These are phyloP conservation scores for Calosoma granatense DNA, from an alignment of 1,140 invertebrate species.

Conservation along the genomic window DNA sequence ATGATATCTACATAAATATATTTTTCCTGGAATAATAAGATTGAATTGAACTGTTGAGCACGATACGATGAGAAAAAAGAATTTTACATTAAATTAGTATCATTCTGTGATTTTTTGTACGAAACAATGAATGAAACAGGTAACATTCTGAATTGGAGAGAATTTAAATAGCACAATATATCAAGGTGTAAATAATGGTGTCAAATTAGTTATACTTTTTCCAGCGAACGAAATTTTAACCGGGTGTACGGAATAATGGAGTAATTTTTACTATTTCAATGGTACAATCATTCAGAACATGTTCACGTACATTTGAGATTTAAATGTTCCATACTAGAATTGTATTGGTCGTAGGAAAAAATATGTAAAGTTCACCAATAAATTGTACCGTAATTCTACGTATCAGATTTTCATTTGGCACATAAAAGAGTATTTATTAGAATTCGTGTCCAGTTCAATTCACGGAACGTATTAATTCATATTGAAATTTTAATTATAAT, in stretches of 20 bases:
- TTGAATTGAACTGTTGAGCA: too few species aligned
- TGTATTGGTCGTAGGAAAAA: background rate
- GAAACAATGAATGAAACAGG: too few species aligned
- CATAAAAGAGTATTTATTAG: background rate
- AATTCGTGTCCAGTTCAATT: background rate
- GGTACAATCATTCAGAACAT: conserved; percentile 1
- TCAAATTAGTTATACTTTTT: background rate
- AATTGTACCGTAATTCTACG: background rate
- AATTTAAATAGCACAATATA: conserved; percentile 1
- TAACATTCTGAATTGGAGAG: too few species aligned
- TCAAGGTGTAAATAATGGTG: background rate
- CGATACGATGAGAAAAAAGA: too few species aligned
- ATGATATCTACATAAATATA: too few species aligned
- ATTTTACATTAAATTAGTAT: too few species aligned
- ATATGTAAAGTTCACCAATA: background rate
- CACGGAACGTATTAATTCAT: too few species aligned
- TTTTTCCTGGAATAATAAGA: too few species aligned
- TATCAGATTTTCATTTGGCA: background rate
- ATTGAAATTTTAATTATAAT: too few species aligned
- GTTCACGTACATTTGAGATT: background rate
- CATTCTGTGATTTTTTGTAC: too few species aligned
- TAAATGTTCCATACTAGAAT: background rate
- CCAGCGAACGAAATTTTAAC: background rate
- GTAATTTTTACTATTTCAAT: conserved; percentile 9
- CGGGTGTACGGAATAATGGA: background rate